Conservation (phyloP, 2,888 invertebrate species). For the Tridacna gigas region DNA sequence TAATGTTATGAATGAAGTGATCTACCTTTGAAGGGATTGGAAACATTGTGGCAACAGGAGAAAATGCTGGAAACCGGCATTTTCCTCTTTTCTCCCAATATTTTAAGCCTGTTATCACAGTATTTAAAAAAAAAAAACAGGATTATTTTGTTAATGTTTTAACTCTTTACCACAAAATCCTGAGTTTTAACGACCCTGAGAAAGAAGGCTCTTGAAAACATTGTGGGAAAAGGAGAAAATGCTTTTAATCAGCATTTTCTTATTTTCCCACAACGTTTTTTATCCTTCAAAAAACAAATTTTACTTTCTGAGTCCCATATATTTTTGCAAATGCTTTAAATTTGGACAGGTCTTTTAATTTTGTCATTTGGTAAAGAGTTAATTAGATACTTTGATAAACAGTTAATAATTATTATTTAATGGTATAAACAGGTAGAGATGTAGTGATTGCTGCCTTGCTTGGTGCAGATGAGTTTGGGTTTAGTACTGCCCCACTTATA, state of each 20-base stretch:
- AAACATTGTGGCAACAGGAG: no score
- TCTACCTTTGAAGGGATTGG: no score
- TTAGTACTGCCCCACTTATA: conserved; percentile 99
- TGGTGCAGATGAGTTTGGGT: conserved; percentile 99
- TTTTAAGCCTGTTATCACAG: no score
- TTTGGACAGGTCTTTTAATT: no score
- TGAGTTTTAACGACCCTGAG: neutral
- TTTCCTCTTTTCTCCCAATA: no score
- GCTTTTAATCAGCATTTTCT: neutral
- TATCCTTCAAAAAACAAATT: neutral
- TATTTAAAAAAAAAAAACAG: no score
- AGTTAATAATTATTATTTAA: neutral
- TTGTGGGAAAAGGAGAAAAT: neutral
- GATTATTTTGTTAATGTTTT: no score
- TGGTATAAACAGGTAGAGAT: conserved; percentile 90
- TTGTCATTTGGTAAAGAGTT: neutral
- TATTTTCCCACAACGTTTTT: neutral
- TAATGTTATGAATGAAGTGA: no score
- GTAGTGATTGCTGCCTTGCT: conserved; percentile 97
- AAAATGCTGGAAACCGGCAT: no score
- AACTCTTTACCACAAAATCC: no score
- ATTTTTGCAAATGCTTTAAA: no score
- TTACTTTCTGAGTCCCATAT: no score
- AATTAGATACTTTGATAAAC: neutral
- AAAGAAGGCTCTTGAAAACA: neutral